Evolutionary conservation across 2,797 vertebrate genomes (phyloP).

Genomic region (Liparis tanakae): DNA sequence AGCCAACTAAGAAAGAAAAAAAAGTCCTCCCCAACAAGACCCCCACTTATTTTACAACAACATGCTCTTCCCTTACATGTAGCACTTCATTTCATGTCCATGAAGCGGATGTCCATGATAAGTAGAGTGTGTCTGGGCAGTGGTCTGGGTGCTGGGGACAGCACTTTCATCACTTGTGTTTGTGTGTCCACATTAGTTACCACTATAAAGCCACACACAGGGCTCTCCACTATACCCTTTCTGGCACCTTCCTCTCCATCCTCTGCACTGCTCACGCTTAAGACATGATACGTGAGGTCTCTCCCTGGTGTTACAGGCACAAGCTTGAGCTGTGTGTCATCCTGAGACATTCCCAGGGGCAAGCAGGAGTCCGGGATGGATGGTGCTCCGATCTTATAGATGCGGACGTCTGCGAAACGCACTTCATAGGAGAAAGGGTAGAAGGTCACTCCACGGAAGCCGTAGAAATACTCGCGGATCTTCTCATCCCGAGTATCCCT

Average conservation of each 20-base stretch:
- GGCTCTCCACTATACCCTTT: conserved; percentile 83
- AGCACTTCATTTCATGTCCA: conserved; percentile 90
- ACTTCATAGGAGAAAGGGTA: conserved; percentile 97
- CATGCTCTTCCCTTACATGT: neutral
- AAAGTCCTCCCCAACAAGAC: neutral
- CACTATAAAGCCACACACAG: conserved; percentile 94
- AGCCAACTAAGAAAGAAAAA: conserved; percentile 7
- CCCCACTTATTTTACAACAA: neutral
- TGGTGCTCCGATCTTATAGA: conserved; percentile 97
- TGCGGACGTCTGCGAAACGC: conserved; percentile 96
- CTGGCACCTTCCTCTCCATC: conserved; percentile 78
- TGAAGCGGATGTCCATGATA: conserved; percentile 99
- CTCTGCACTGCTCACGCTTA: conserved; percentile 91
- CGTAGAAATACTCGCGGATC: conserved; percentile 97
- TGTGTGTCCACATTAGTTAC: conserved; percentile 95
- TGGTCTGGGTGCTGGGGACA: conserved; percentile 93
- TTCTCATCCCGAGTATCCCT: conserved; percentile 94
- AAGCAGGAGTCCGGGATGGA: conserved; percentile 97
- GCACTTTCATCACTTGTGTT: conserved; percentile 93
- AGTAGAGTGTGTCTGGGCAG: conserved; percentile 94
- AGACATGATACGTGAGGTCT: conserved; percentile 95
- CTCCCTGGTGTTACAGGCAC: conserved; percentile 95
- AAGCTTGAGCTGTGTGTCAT: conserved; percentile 97
- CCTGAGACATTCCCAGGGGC: conserved; percentile 97
- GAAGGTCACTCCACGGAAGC: conserved; percentile 92